Base-by-base conservation (phyloP, 2,888 invertebrate genomes). In the Cephalotes varians region DNA sequence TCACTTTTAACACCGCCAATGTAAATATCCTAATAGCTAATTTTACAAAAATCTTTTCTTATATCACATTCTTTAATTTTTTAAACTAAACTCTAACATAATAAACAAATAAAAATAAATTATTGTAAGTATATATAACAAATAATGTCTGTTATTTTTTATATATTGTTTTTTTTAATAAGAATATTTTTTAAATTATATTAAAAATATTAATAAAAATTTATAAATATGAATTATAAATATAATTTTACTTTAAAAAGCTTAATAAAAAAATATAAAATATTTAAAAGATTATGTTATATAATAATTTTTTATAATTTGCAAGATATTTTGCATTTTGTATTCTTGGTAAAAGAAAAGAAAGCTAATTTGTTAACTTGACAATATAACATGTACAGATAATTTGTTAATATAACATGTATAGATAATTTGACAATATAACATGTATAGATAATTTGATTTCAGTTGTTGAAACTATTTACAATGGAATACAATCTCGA, bases 401-500 rank as follows among this genome's bases (percentile, higher is more conserved):
- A 21, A 44, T 9, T 62, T 60, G 44, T n/a, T 2, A 25, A 25
- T 18, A 54, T 54, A n/a, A n/a, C n/a, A n/a, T n/a, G n/a, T n/a
- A 28, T 37, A 44, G 1, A 15, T n/a, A 37, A 21, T 9, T 18
- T 51, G 18, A 69, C 5, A 25, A 25, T 18, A 54, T 54, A n/a
- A n/a, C n/a, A n/a, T n/a, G n/a, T n/a, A 28, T 37, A 44, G 1
- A 15, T 7, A 21, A 44, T 9, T 62, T 60, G 44, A 2, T 73
- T 77, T 34, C 28, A 77, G 77, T 54, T 56, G 18, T 21, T 77
- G 1, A 77, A 69, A 77, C 2, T 77, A 31, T 77, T 77, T 67
- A 77, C 67, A 56, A 67, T 44, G 54, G 77, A 77, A 67, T 56
- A 18, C 28, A 12, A 54, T 54, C 56, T 67, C 10, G 31, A 34